phyloP scores from a whole-genome alignment of 2,888 invertebrate species.

The Acanthoscelides obtectus region DNA sequence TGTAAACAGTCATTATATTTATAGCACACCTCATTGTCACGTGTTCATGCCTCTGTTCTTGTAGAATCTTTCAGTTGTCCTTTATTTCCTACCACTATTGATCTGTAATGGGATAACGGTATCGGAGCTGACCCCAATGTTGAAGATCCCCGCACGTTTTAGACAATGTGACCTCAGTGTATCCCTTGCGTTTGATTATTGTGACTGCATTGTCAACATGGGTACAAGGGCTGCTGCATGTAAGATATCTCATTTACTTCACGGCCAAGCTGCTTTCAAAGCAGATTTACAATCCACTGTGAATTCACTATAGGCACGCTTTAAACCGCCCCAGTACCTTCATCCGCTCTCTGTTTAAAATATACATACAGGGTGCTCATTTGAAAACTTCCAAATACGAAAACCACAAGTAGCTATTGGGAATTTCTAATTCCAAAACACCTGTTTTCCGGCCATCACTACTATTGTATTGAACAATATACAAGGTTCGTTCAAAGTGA shows the following conservation, averaged over 20 bases:
- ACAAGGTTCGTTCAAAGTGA: too few relatives aligned
- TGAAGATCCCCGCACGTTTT: slow-evolving; percentile 52
- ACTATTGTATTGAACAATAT: too few relatives aligned
- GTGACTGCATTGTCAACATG: slow-evolving; percentile 65
- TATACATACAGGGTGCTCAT: too few relatives aligned
- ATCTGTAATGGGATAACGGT: slow-evolving; percentile 47
- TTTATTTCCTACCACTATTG: slow-evolving; percentile 46
- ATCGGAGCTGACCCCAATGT: slow-evolving; percentile 49
- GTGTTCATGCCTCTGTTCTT: slow-evolving; percentile 43
- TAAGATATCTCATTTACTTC: slow-evolving; percentile 55
- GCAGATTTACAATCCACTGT: too few relatives aligned
- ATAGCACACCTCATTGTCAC: slow-evolving; percentile 28
- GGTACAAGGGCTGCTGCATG: slow-evolving; percentile 91
- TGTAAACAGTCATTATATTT: background rate
- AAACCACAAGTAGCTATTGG: too few relatives aligned
- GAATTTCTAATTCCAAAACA: too few relatives aligned
- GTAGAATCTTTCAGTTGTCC: slow-evolving; percentile 44
- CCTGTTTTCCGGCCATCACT: too few relatives aligned
- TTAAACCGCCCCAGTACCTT: too few relatives aligned
- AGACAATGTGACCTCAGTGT: slow-evolving; percentile 52
- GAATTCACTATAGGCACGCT: too few relatives aligned
- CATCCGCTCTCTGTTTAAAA: too few relatives aligned
- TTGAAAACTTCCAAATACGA: too few relatives aligned
- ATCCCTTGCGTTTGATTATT: slow-evolving; percentile 52
- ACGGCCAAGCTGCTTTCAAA: background rate